phyloP scores from a whole-genome alignment of 2,888 invertebrate genomes.

The Melieria picta region DNA sequence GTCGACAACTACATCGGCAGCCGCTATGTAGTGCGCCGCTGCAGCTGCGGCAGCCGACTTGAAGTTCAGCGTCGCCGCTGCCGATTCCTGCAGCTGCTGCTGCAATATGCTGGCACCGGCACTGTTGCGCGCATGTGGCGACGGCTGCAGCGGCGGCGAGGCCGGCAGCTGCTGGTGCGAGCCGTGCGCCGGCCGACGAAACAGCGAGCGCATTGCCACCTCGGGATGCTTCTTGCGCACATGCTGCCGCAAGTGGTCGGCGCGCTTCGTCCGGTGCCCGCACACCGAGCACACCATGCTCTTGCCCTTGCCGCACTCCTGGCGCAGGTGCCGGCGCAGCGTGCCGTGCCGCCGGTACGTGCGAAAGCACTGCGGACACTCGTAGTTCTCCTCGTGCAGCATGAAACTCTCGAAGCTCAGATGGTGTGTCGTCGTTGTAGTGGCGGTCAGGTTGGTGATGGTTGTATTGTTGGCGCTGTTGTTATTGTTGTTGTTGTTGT shows the following conservation, averaged over 20 bases:
- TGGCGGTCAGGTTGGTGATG: slow-evolving; percentile 14
- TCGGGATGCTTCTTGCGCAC: slow-evolving; percentile 67
- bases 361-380: slow-evolving; percentile 68
- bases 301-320: slow-evolving; percentile 70
- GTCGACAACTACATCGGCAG: slow-evolving; percentile 38
- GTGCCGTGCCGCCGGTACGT: slow-evolving; percentile 70
- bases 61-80: neutral
- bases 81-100: slow-evolving; percentile 28
- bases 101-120: slow-evolving; percentile 21
- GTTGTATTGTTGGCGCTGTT: neutral
- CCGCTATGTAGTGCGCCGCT: slow-evolving; percentile 29
- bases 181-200: slow-evolving; percentile 50
- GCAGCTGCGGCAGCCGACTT: slow-evolving; percentile 22
- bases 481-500: neutral
- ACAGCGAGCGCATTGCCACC: slow-evolving; percentile 63
- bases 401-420: neutral
- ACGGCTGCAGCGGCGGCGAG: slow-evolving; percentile 29
- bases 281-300: slow-evolving; percentile 69
- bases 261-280: slow-evolving; percentile 68
- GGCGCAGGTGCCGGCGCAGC: slow-evolving; percentile 68
- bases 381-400: slow-evolving; percentile 56
- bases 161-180: slow-evolving; percentile 27
- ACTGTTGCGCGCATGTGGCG: slow-evolving; percentile 1
- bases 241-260: slow-evolving; percentile 69
- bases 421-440: neutral